Evolutionary conservation across 2,113 vertebrate species (phyloP), one percentile per base, ranked within the genome.

Genomic region (Spea multiplicata): DNA sequence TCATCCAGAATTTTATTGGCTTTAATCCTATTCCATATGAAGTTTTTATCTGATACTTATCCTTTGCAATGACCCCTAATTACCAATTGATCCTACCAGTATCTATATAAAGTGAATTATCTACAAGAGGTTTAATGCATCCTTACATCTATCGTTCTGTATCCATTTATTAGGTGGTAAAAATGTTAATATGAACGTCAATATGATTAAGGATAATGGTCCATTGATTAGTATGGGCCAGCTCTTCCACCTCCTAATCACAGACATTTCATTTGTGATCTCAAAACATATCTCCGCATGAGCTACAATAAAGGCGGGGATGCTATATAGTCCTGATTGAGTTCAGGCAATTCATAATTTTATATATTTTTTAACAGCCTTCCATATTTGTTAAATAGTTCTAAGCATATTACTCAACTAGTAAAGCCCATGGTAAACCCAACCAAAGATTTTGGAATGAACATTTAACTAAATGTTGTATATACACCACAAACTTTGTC

Each of bases 161-260:
- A 80, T 80, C 71, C 78, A 80, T 80, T 80, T 80, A 80, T 74
- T 80, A 80, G 78, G 67, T 73, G 78, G 78, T 73, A 80, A 74
- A 80, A 80, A 80, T 80, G 78, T 79, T 79, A 79, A 79, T 79
- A 79, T 73, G 78, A 74, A 80, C 71, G 78, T 74, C 78, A 74
- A 80, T 80, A 80, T 80, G 78, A 80, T 80, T 80, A 80, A 80
- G 78, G 78, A 80, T 80, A 80, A 80, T 80, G 64, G 78, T 67
- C 78, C 52, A 74, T 73, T 80, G 78, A 80, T 80, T 73, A 66
- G 78, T 68, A 68, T 74, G 53, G 78, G 78, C 52, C 45, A 8
- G 64, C 64, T 48, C 70, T 61, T 13, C 78, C 3, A 50, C 53
- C 52, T 16, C 62, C 64, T 73, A 66, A 50, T 73, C 64, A 44